Evolutionary conservation across 2,888 invertebrate genomes (phyloP).

Genomic region (Cerceris ruficornis): DNA sequence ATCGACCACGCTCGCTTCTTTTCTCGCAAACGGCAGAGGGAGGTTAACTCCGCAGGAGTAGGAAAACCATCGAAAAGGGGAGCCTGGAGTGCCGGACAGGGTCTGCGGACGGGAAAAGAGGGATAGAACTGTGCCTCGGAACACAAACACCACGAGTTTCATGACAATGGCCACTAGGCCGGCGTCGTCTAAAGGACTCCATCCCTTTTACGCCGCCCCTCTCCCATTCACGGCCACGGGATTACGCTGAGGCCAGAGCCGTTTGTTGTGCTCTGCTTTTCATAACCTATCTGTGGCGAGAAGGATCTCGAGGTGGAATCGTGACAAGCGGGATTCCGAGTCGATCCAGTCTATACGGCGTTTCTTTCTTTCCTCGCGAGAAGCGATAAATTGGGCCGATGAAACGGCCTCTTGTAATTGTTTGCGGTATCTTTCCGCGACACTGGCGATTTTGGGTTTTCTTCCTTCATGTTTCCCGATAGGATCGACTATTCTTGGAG

Average conservation of each 20-base stretch:
- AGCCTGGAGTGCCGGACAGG: conserved; percentile 21
- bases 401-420: neutral
- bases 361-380: conserved; percentile 5
- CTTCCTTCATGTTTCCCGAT: neutral
- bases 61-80: conserved; percentile 32
- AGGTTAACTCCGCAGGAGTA: conserved; percentile 23
- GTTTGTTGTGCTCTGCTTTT: conserved; percentile 11
- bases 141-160: conserved; percentile 37
- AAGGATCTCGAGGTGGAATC: conserved; percentile 8
- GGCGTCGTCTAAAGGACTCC: neutral
- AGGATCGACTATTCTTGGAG: too few relatives aligned
- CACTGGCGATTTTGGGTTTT: neutral
- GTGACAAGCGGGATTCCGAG: conserved; percentile 4
- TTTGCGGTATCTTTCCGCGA: neutral
- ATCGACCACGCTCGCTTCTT: conserved; percentile 58
- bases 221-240: conserved; percentile 6
- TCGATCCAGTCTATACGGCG: conserved; percentile 21
- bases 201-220: conserved; percentile 7
- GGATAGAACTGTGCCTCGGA: conserved; percentile 7
- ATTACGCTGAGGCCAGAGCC: conserved; percentile 6
- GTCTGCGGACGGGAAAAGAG: conserved; percentile 6
- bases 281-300: conserved; percentile 15
- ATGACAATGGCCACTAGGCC: conserved; percentile 31
- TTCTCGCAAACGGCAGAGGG: conserved; percentile 54
- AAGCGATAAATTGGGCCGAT: neutral